phyloP scores from a whole-genome alignment of 2,888 invertebrate species.

The Ophion ellenae region DNA sequence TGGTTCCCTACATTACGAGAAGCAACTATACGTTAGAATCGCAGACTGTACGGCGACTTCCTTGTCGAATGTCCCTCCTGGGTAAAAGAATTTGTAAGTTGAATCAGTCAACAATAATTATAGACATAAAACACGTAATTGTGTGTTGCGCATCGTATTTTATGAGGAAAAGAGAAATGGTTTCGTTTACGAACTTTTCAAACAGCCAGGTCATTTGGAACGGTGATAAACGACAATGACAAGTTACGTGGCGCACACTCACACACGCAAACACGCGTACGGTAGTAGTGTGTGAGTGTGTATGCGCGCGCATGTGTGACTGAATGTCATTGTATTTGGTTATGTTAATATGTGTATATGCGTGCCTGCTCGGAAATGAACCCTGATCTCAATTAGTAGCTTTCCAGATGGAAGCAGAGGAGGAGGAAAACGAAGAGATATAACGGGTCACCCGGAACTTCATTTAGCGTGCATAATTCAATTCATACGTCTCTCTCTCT shows the following conservation, averaged over 20 bases:
- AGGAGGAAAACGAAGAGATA: conserved; percentile 28
- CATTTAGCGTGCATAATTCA: conserved; percentile 61
- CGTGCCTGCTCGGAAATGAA: conserved; percentile 42
- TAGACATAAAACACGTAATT: too few relatives aligned
- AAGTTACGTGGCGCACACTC: conserved; percentile 11
- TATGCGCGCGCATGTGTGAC: background rate
- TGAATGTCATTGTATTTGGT: background rate
- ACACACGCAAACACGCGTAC: conserved; percentile 9
- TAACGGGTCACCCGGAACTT: conserved; percentile 56
- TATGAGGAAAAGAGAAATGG: conserved; percentile 18
- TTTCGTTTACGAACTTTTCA: conserved; percentile 23
- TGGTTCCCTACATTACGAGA: too few relatives aligned
- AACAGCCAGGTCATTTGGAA: conserved; percentile 47
- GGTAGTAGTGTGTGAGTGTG: conserved; percentile 4
- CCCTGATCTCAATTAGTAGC: conserved; percentile 58
- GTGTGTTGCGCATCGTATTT: background rate
- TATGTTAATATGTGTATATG: background rate
- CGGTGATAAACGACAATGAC: conserved; percentile 30
- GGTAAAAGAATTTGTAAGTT: too few relatives aligned
- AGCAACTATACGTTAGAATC: too few relatives aligned
- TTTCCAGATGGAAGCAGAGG: conserved; percentile 20
- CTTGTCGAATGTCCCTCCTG: too few relatives aligned
- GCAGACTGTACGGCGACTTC: too few relatives aligned
- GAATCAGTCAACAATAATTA: too few relatives aligned
- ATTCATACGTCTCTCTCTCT: conserved; percentile 28